Evolutionary conservation across 1,140 invertebrate species (phyloP).

Genomic region (Leptinotarsa lineolata): DNA sequence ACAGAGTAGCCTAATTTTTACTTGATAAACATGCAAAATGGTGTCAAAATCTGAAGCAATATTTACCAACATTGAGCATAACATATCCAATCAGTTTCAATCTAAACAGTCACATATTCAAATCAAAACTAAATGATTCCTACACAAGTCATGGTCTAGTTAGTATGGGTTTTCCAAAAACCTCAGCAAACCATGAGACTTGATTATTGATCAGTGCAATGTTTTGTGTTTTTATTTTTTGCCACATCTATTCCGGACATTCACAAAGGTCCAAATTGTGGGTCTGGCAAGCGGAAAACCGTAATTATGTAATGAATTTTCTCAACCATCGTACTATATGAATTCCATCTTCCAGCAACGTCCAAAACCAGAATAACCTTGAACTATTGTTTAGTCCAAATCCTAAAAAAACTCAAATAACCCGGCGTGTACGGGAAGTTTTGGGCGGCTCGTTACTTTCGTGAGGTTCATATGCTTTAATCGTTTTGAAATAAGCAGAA

Average conservation of each 20-base stretch:
- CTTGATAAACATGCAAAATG: no score
- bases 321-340: neutral
- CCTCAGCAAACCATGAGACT: neutral
- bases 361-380: constrained; percentile 35
- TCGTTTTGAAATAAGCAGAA: neutral
- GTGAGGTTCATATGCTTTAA: neutral
- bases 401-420: constrained; percentile 34
- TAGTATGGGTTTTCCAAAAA: neutral
- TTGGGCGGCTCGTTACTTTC: neutral
- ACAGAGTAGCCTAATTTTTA: no score
- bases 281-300: neutral
- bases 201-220: constrained; percentile 17
- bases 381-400: constrained; percentile 34
- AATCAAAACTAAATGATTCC: no score
- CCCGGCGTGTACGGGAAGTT: constrained; percentile 26
- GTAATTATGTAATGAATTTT: constrained; percentile 1
- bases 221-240: neutral
- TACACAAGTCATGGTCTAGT: neutral
- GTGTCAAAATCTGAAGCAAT: no score
- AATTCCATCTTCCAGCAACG: neutral
- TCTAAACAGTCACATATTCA: no score
- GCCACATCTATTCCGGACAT: neutral
- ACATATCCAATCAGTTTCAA: no score
- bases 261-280: neutral
- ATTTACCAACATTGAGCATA: no score